Evolutionary conservation across 2,888 invertebrate species (phyloP).

Genomic region (Pseudococcus longispinus): DNA sequence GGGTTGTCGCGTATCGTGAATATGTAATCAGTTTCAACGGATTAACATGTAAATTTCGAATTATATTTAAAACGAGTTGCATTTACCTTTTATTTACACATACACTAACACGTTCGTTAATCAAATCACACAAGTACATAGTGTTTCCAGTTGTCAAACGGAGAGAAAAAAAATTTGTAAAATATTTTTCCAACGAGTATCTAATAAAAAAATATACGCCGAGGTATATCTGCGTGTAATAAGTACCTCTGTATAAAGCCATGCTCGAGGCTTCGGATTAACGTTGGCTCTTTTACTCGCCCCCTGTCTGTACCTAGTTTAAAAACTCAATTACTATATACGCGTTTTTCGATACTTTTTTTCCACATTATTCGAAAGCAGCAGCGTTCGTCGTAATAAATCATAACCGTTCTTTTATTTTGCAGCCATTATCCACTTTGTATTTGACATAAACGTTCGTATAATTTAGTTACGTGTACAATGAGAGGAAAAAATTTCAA

Average conservation of each 20-base stretch:
- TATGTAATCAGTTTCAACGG: constrained; percentile 7
- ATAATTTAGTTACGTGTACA: constrained; percentile 6
- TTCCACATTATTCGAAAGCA: constrained; percentile 29
- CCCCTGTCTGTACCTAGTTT: not conserved
- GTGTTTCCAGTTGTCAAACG: constrained; percentile 1
- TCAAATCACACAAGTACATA: constrained; percentile 6
- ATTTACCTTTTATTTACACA: not conserved
- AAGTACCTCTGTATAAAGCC: no score
- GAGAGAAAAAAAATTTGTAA: not conserved
- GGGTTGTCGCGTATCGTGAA: not conserved
- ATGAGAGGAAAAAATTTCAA: constrained; percentile 1
- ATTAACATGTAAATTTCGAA: constrained; percentile 26
- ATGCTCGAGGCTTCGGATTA: not conserved
- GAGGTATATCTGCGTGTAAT: not conserved
- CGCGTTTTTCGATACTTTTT: constrained; percentile 19
- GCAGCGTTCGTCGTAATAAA: constrained; percentile 16
- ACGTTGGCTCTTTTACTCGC: not conserved
- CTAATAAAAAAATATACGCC: not conserved
- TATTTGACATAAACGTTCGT: constrained; percentile 25
- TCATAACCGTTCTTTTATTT: constrained; percentile 21
- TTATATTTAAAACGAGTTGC: constrained; percentile 2
- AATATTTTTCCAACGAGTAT: not conserved
- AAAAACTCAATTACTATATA: constrained; percentile 17
- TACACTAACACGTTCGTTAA: not conserved
- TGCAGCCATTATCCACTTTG: constrained; percentile 34